Conservation (phyloP, 2,113 vertebrate species). For the Scortum barcoo region DNA sequence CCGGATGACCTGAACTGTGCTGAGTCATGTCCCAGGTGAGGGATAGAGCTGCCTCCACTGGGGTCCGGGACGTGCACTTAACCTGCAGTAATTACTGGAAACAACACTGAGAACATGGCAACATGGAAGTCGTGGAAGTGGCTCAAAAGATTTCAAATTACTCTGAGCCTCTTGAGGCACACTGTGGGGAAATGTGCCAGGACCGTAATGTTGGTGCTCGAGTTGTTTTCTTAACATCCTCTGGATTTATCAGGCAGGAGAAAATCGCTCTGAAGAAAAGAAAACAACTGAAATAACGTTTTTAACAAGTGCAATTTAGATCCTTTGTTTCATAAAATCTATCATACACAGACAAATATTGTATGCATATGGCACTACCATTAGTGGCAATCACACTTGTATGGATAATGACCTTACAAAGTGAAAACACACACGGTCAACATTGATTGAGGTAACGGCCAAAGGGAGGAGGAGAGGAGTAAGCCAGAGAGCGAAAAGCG, state of each 20-base stretch:
- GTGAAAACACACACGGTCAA: conserved; percentile 23
- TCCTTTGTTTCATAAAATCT: conserved; percentile 10
- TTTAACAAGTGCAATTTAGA: background rate
- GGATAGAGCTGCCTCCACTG: conserved; percentile 79
- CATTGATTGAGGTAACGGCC: conserved; percentile 30
- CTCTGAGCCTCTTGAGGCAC: conserved; percentile 69
- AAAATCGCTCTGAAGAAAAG: conserved; percentile 16
- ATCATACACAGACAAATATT: conserved; percentile 8
- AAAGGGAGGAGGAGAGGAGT: conserved; percentile 35
- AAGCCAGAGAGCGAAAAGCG: conserved; percentile 21
- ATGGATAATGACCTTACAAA: conserved; percentile 35
- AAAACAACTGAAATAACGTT: conserved; percentile 26
- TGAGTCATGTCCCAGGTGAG: conserved; percentile 85
- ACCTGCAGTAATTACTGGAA: conserved; percentile 86
- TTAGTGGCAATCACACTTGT: conserved; percentile 21
- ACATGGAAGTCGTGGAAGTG: conserved; percentile 78
- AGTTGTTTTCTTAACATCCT: conserved; percentile 53
- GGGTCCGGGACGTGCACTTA: conserved; percentile 83
- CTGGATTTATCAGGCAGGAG: conserved; percentile 46
- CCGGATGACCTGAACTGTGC: conserved; percentile 81
- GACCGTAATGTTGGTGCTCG: conserved; percentile 54
- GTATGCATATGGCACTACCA: background rate
- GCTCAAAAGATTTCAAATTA: conserved; percentile 79
- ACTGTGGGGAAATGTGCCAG: conserved; percentile 62
- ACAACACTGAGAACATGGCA: conserved; percentile 81